Conservation (phyloP, 2,797 vertebrate species). For the Allobates femoralis region DNA sequence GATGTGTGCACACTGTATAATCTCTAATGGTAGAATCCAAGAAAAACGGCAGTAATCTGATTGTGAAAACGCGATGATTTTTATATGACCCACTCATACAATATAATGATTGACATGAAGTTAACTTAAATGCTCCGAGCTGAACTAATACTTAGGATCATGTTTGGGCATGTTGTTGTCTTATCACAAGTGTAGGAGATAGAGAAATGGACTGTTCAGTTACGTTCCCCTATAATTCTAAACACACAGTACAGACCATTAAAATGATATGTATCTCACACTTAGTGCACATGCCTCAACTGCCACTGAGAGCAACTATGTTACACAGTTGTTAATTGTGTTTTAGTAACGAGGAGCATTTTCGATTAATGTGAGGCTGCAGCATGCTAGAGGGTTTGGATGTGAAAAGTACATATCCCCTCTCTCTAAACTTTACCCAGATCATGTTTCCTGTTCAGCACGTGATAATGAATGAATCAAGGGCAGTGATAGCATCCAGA, state of each 20-base stretch:
- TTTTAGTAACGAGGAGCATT: conserved; percentile 27
- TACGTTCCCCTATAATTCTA: not conserved
- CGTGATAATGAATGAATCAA: conserved; percentile 49
- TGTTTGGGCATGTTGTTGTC: too few relatives aligned
- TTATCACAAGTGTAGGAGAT: not conserved
- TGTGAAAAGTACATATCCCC: conserved; percentile 35
- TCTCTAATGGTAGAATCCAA: too few relatives aligned
- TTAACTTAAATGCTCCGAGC: too few relatives aligned
- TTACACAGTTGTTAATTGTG: conserved; percentile 27
- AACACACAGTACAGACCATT: not conserved
- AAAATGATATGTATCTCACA: not conserved
- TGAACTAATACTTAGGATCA: not conserved
- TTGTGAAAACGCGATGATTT: too few relatives aligned
- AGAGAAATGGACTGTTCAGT: not conserved
- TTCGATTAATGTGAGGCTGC: conserved; percentile 26
- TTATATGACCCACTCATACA: too few relatives aligned
- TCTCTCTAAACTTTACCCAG: conserved; percentile 29
- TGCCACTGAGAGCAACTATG: conserved; percentile 46
- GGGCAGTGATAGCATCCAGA: conserved; percentile 23
- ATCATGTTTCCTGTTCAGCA: conserved; percentile 41
- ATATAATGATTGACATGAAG: too few relatives aligned
- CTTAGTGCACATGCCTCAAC: conserved; percentile 37
- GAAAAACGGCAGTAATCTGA: too few relatives aligned
- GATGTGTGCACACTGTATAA: not conserved
- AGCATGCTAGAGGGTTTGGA: conserved; percentile 25